These are phyloP conservation scores for Dusona sp. DNA, from an alignment of 2,888 invertebrate genomes.

Conservation along the genomic window DNA sequence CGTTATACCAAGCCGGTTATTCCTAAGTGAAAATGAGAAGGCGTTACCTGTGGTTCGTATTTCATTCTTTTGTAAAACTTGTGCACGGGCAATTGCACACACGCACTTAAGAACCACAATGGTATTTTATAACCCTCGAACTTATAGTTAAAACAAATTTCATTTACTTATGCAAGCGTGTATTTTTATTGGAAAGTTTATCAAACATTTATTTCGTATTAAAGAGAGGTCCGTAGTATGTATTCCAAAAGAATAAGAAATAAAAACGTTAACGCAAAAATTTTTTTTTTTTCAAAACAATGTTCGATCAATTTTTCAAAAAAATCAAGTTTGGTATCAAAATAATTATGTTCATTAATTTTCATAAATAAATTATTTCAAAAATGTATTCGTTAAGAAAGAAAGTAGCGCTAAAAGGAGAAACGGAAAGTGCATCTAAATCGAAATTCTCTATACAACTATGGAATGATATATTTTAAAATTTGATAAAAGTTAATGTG, in stretches of 20 bases:
- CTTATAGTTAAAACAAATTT: background rate
- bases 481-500: too few relatives aligned
- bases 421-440: background rate
- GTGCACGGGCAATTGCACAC: constrained; percentile 19
- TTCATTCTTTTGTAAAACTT: constrained; percentile 63
- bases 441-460: background rate
- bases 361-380: background rate
- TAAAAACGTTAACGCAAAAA: background rate
- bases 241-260: too few relatives aligned
- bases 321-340: background rate
- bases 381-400: too few relatives aligned
- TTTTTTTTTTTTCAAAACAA: background rate
- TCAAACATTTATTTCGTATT: background rate
- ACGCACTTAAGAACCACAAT: background rate
- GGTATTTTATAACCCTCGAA: background rate
- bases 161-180: background rate
- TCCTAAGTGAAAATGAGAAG: constrained; percentile 75
- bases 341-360: background rate
- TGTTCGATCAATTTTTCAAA: background rate
- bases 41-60: constrained; percentile 72
- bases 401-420: background rate
- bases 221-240: background rate
- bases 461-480: too few relatives aligned
- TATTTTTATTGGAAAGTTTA: background rate
- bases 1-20: constrained; percentile 50